Conservation (phyloP, 1,140 invertebrate species). For the Pseudomyrmex dendroicus region DNA sequence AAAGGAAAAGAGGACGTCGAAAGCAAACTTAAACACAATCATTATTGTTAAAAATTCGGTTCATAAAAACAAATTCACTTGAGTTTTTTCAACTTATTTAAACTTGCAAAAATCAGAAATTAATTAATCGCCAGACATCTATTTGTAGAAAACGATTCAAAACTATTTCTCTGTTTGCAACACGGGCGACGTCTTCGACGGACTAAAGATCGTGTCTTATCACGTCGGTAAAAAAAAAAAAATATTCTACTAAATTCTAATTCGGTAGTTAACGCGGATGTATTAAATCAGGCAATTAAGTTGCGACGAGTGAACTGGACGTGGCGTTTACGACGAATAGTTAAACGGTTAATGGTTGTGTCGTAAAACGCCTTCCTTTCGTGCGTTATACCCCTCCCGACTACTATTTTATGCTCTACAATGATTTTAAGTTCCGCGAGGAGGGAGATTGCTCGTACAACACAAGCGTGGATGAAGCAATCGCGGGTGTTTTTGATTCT, state of each 20-base stretch:
- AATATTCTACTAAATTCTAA: background rate
- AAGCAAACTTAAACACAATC: too few relatives aligned
- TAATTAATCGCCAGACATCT: too few relatives aligned
- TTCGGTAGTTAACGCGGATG: background rate
- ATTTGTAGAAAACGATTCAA: too few relatives aligned
- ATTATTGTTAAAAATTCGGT: too few relatives aligned
- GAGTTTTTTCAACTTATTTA: too few relatives aligned
- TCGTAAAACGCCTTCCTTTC: background rate
- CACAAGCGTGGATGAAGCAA: background rate
- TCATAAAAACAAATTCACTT: too few relatives aligned
- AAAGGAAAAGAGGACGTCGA: too few relatives aligned
- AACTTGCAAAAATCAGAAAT: too few relatives aligned
- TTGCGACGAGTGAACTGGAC: background rate
- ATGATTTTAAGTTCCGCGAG: constrained; percentile 6
- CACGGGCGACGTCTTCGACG: background rate
- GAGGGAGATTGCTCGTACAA: constrained; percentile 1
- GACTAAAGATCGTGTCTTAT: too few relatives aligned
- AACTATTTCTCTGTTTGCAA: background rate
- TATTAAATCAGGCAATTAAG: background rate
- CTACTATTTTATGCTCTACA: background rate
- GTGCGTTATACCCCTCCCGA: background rate
- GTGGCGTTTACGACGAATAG: constrained; percentile 4
- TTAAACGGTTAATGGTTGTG: constrained; percentile 17
- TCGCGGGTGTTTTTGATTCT: constrained; percentile 20
- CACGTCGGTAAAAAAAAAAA: too few relatives aligned